Base-by-base conservation (phyloP, 1,140 invertebrate species). In the Drosophila trapezifrons region DNA sequence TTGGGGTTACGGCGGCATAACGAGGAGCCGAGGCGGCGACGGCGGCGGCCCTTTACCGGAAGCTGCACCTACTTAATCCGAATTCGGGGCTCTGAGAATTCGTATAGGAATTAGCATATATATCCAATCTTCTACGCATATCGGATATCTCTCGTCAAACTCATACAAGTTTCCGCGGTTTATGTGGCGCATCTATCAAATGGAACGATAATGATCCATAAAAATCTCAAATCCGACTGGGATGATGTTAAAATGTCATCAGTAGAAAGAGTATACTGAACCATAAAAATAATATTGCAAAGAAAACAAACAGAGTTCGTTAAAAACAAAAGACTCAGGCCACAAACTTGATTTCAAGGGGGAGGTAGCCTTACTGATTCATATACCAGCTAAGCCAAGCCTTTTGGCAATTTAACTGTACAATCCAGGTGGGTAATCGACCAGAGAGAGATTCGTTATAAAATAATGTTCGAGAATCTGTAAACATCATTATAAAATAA, bases 341-440 rank as follows among this genome's bases (percentile, higher is more conserved):
- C 43, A 51, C 54, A 35, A 87, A 87, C 84, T 84, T 72, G 84
- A 72, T 87, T 82, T 57, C 15, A 10, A 22, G 22, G 18, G 10
- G 18, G 10, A 17, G 4, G 7, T 13, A n/a, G n/a, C n/a, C n/a
- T n/a, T 10, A 12, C 10, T 56, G 29, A 49, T 15, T 27, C 42
- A 55, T 17, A 55, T 32, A 22, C 22, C 12, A 29, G 35, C 15
- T 17, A 13, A 27, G 6, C 1, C 15, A 35, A 32, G 29, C 29
- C 29, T 32, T 9, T 32, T 20, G 32, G 4, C 10, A 13, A 55
- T 12, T 60, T 42, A 49, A 49, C 17, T 20, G 42, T 40, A 49
- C 22, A 47, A 40, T 71, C 47, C 25, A 54, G 22, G 4, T 17
- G 18, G 25, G 20, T 32, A 64, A 49, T 65, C 43, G 45, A 62